Evolutionary conservation across 2,888 invertebrate species (phyloP).

Genomic region (Chironomus riparius): DNA sequence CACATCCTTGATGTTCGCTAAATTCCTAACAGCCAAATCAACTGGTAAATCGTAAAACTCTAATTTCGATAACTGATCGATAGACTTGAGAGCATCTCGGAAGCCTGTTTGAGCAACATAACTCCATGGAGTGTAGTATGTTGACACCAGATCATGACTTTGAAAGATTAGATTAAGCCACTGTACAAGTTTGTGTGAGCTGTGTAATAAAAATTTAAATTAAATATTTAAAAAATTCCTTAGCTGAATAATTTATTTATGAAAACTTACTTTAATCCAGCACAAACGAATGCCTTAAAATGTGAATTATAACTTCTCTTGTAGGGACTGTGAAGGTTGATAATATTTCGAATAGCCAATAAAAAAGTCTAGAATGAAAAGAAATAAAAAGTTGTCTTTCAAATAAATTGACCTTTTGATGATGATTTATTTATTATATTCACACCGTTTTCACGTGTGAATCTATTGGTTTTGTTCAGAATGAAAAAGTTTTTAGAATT

Average conservation of each 20-base stretch:
- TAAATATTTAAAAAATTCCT: not conserved
- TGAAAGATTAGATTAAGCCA: slow-evolving; percentile 94
- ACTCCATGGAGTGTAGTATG: slow-evolving; percentile 83
- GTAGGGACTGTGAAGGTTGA: slow-evolving; percentile 82
- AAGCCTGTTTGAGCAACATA: slow-evolving; percentile 95
- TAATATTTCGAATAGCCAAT: slow-evolving; percentile 84
- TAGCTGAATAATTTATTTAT: not conserved
- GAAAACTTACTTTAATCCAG: slow-evolving; percentile 77
- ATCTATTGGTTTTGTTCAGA: too few relatives aligned
- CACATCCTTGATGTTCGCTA: slow-evolving; percentile 95
- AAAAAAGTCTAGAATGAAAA: slow-evolving; percentile 58
- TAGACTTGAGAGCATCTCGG: slow-evolving; percentile 84
- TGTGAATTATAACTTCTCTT: slow-evolving; percentile 94
- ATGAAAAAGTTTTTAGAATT: too few relatives aligned
- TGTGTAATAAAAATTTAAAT: slow-evolving; percentile 35
- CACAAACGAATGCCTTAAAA: slow-evolving; percentile 96
- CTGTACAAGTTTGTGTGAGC: slow-evolving; percentile 79
- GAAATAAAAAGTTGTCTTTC: not conserved
- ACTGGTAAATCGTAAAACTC: slow-evolving; percentile 94
- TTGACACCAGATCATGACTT: slow-evolving; percentile 66
- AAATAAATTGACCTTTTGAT: too few relatives aligned
- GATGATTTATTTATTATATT: too few relatives aligned
- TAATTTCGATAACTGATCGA: slow-evolving; percentile 75
- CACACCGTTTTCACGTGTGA: too few relatives aligned
- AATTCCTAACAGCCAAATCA: slow-evolving; percentile 91